A percentile compares a stretch with the other conserved stretches of the same genome.
These are phyloP conservation scores for Pristionchus arcanus DNA, from an alignment of 2,888 invertebrate species.

Conservation along the genomic window DNA sequence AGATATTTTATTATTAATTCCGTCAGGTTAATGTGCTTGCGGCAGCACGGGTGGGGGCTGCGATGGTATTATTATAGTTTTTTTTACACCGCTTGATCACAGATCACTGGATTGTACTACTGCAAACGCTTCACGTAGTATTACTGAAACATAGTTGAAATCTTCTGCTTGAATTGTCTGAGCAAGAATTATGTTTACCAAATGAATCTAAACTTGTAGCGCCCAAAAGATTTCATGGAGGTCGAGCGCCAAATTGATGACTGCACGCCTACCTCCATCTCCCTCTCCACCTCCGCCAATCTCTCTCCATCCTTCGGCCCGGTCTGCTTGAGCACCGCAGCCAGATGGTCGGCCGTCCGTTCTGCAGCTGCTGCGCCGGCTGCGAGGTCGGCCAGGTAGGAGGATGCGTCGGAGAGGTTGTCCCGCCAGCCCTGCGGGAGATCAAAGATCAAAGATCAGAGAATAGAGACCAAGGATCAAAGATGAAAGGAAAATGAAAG, in stretches of 20 bases:
- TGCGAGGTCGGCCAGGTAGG: slow-evolving; percentile 62
- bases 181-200: too few relatives aligned
- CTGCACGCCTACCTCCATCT: slow-evolving; percentile 30
- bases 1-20: too few relatives aligned
- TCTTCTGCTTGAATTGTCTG: too few relatives aligned
- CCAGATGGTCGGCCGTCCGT: slow-evolving; percentile 57
- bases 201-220: too few relatives aligned
- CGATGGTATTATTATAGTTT: neutral
- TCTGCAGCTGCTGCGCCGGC: slow-evolving; percentile 60
- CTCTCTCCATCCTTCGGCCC: slow-evolving; percentile 25
- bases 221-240: too few relatives aligned
- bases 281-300: slow-evolving; percentile 36
- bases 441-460: neutral
- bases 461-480: neutral
- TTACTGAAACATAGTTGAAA: too few relatives aligned
- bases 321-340: neutral
- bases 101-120: too few relatives aligned
- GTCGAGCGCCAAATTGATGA: too few relatives aligned
- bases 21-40: too few relatives aligned
- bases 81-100: neutral
- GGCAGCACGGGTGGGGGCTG: too few relatives aligned
- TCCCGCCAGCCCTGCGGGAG: slow-evolving; percentile 59
- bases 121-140: too few relatives aligned
- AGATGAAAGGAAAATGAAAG: neutral
- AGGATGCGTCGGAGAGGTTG: slow-evolving; percentile 66